These are phyloP conservation scores for Platichthys flesus DNA, from an alignment of 2,113 vertebrate species.

Conservation along the genomic window DNA sequence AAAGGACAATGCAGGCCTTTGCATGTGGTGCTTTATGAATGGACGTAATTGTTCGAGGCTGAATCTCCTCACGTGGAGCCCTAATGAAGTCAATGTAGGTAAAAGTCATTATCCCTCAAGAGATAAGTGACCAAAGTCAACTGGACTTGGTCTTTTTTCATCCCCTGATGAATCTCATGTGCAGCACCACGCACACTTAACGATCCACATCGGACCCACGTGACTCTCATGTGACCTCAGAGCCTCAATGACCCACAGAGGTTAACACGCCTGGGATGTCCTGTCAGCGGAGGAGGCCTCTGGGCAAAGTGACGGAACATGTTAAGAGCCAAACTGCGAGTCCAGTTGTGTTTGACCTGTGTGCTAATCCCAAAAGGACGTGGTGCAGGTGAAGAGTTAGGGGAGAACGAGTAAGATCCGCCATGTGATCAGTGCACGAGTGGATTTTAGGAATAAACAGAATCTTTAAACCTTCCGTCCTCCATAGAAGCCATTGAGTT, in stretches of 20 bases:
- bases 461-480: too few species aligned
- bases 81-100: neutral
- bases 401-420: neutral
- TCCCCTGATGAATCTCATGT: conserved; percentile 43
- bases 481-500: too few species aligned
- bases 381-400: conserved; percentile 9
- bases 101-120: neutral
- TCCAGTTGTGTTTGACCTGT: conserved; percentile 5
- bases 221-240: conserved; percentile 48
- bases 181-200: conserved; percentile 25
- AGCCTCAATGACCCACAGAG: neutral
- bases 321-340: neutral
- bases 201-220: conserved; percentile 18
- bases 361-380: conserved; percentile 17
- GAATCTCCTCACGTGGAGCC: neutral
- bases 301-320: neutral
- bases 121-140: too few species aligned
- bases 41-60: neutral
- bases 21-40: conserved; percentile 2
- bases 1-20: neutral
- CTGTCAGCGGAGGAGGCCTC: conserved; percentile 2
- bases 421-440: neutral
- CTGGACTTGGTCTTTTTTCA: neutral
- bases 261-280: conserved; percentile 12
- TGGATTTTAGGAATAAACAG: too few species aligned